phyloP scores from a whole-genome alignment of 2,797 vertebrate species.

The Gadopsis marmoratus region DNA sequence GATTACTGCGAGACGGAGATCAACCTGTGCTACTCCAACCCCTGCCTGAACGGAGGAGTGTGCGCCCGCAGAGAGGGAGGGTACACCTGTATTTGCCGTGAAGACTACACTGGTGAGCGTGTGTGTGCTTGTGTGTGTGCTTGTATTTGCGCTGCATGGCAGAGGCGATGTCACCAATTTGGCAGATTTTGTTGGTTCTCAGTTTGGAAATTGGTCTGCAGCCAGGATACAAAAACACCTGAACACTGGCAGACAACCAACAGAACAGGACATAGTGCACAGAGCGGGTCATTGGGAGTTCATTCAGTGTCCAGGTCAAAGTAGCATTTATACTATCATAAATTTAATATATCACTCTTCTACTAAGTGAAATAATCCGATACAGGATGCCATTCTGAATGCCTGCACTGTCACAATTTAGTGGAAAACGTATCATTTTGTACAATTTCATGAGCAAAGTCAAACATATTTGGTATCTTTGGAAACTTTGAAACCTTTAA shows the following conservation, averaged over 20 bases:
- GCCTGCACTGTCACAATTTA: not conserved
- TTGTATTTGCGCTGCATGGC: not conserved
- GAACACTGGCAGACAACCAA: too few relatives aligned
- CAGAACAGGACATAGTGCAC: too few relatives aligned
- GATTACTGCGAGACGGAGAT: constrained; percentile 99
- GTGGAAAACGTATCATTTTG: not conserved
- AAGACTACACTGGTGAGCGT: constrained; percentile 92
- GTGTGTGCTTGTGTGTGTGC: not conserved
- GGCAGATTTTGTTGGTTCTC: not conserved
- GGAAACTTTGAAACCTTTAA: not conserved
- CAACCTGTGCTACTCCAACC: constrained; percentile 98
- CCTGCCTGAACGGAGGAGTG: constrained; percentile 93
- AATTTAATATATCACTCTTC: not conserved
- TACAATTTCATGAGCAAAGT: not conserved
- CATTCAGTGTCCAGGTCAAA: too few relatives aligned
- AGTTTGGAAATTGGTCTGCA: too few relatives aligned
- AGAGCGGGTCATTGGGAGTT: too few relatives aligned
- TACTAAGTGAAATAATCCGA: not conserved
- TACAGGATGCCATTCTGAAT: not conserved
- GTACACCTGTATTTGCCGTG: constrained; percentile 94
- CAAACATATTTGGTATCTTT: not conserved
- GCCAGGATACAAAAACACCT: too few relatives aligned
- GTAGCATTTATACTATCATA: too few relatives aligned
- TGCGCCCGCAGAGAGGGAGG: constrained; percentile 94
- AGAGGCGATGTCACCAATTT: not conserved